Conservation (phyloP, 2,888 invertebrate species). For the Theretra japonica region DNA sequence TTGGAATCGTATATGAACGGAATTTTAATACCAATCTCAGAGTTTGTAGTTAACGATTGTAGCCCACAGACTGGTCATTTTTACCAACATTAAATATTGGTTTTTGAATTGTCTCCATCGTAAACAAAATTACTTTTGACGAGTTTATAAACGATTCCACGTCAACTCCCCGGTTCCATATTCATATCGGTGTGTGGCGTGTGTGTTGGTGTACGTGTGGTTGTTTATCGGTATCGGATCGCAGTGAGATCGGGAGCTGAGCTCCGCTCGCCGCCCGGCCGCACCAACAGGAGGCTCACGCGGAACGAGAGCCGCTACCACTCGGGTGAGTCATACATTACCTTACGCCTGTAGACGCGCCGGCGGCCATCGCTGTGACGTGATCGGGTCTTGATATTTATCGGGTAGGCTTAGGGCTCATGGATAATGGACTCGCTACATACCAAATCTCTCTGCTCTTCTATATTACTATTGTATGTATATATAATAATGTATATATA, state of each 20-base stretch:
- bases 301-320: constrained; percentile 98
- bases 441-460: constrained; percentile 37
- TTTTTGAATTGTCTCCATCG: neutral
- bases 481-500: constrained; percentile 8
- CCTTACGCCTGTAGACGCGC: constrained; percentile 51
- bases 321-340: constrained; percentile 90
- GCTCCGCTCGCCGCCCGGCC: constrained; percentile 85
- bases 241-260: constrained; percentile 82
- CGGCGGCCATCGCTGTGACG: constrained; percentile 54
- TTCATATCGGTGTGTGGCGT: constrained; percentile 47
- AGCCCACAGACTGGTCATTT: neutral
- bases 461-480: neutral
- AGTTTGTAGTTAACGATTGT: neutral
- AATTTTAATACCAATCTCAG: neutral
- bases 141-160: constrained; percentile 41
- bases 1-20: constrained; percentile 50
- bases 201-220: constrained; percentile 70
- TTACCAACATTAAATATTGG: neutral
- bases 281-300: constrained; percentile 95
- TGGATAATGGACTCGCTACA: constrained; percentile 40
- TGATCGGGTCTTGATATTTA: constrained; percentile 41
- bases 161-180: constrained; percentile 32
- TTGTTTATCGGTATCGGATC: constrained; percentile 83
- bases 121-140: neutral
- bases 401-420: constrained; percentile 44